Conservation (phyloP, 2,797 vertebrate species). For the Meda fulgida region DNA sequence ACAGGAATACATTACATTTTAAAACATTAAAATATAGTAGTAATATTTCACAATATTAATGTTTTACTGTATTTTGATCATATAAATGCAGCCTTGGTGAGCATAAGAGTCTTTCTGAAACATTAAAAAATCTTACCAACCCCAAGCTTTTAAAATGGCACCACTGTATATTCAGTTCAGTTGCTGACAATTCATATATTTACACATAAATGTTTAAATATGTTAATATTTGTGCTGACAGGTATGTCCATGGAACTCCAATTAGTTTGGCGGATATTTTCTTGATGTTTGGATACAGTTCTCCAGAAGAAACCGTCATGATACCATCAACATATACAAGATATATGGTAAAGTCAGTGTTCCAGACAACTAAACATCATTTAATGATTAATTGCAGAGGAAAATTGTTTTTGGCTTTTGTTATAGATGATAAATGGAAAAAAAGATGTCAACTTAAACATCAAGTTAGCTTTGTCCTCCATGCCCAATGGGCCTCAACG, state of each 20-base stretch:
- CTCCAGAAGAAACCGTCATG: slow-evolving; percentile 72
- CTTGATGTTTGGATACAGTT: slow-evolving; percentile 85
- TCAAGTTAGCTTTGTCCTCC: slow-evolving; percentile 70
- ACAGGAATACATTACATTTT: background rate
- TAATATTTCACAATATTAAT: background rate
- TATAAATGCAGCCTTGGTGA: background rate
- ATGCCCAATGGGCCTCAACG: slow-evolving; percentile 69
- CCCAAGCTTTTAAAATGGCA: background rate
- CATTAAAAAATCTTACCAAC: background rate
- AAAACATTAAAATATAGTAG: background rate
- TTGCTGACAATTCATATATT: background rate
- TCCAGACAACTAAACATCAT: background rate
- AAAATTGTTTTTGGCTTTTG: slow-evolving; percentile 22
- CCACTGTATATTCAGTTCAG: background rate
- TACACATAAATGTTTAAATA: background rate
- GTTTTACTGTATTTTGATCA: background rate
- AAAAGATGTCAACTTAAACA: slow-evolving; percentile 74
- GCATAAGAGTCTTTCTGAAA: background rate
- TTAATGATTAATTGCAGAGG: background rate
- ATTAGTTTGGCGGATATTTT: slow-evolving; percentile 77
- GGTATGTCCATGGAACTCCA: slow-evolving; percentile 84
- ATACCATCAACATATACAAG: slow-evolving; percentile 76
- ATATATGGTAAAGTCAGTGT: slow-evolving; percentile 26
- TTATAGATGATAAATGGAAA: slow-evolving; percentile 77
- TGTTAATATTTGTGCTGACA: slow-evolving; percentile 61